Base-by-base conservation (phyloP, 2,797 vertebrate species). In the Coregonus sp. region DNA sequence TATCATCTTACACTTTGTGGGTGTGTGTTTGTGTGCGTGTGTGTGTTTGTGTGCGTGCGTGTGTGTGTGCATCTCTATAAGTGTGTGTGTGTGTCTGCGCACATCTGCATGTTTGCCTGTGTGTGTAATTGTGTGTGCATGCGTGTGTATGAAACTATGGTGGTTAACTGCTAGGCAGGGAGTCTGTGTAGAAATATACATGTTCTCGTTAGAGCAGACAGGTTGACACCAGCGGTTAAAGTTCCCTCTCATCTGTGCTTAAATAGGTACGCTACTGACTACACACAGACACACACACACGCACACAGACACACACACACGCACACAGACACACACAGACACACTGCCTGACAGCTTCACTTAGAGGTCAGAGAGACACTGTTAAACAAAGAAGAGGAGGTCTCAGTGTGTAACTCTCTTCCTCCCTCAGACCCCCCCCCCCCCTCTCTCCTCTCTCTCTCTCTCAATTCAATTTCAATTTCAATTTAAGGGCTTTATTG, bases 1-100 rank as follows among this genome's bases (percentile, higher is more conserved):
- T 92, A 94, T 89, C 90, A 91, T 89, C 89, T 95, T 95, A 84
- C 80, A 81, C 78, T 69, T 66, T 74, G 71, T 63, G 66, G 31
- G n/a, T 73, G 33, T 77, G 67, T 70, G 52, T 59, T 40, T 47
- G 70, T 80, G 69, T 74, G 51, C 16, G n/a, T 72, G 73, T 70
- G 67, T 52, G 20, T 25, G 25, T 25, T 25, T 75, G 59, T 77
- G 63, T 75, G 70, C 69, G 51, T 25, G 31, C 25, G 20, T 35
- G 37, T n/a, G 73, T 51, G 63, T 25, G n/a, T 50, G 61, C 16
- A 59, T 31, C 25, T 33, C 4, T 33, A 25, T 33, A 4, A 5
- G 29, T 68, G 29, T 68, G 61, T 75, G 56, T 78, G 70, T 56
- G 40, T 20, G 37, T 52, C 25, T 47, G 20, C 82, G 29, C 52